Evolutionary conservation across 2,888 invertebrate genomes (phyloP).

Genomic region (Drosophila limbata): DNA sequence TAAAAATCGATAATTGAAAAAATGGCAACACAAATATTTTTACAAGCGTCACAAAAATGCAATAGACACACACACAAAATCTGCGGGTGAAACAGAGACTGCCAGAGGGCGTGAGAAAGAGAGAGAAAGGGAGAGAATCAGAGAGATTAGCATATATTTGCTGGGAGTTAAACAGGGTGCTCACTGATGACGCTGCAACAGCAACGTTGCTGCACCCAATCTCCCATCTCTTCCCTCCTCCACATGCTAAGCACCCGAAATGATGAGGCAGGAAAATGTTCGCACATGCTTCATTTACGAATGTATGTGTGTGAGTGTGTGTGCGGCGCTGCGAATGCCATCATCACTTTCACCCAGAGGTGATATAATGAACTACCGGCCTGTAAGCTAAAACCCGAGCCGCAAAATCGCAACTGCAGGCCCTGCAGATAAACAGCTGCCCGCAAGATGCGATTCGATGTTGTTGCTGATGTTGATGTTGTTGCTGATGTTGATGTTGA

Average conservation of each 20-base stretch:
- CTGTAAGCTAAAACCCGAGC: slow-evolving; percentile 55
- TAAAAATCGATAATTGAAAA: slow-evolving; percentile 75
- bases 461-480: slow-evolving; percentile 1
- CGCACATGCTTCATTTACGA: slow-evolving; percentile 66
- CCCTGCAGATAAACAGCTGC: slow-evolving; percentile 32
- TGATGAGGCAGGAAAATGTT: slow-evolving; percentile 73
- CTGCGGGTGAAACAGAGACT: background rate
- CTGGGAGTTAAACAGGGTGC: slow-evolving; percentile 21
- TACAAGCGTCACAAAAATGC: slow-evolving; percentile 47
- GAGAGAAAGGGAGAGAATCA: slow-evolving; percentile 10
- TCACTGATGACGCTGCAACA: slow-evolving; percentile 9
- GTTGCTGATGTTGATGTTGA: slow-evolving; percentile 11
- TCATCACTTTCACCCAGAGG: slow-evolving; percentile 83
- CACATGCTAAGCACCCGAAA: slow-evolving; percentile 37
- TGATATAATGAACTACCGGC: slow-evolving; percentile 80
- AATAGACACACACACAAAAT: slow-evolving; percentile 29
- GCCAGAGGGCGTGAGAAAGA: background rate
- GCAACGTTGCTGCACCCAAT: slow-evolving; percentile 25
- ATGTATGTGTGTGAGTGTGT: slow-evolving; percentile 28
- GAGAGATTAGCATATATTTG: slow-evolving; percentile 58
- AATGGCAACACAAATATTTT: slow-evolving; percentile 72
- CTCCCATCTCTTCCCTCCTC: background rate
- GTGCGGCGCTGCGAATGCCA: slow-evolving; percentile 66
- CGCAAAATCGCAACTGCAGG: slow-evolving; percentile 45
- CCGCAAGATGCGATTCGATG: slow-evolving; percentile 33